Percentiles rank a stretch among this genome's conserved stretches.
These are phyloP conservation scores for Todiramphus saurophagus DNA, from an alignment of 2,113 vertebrate species.

Conservation along the genomic window DNA sequence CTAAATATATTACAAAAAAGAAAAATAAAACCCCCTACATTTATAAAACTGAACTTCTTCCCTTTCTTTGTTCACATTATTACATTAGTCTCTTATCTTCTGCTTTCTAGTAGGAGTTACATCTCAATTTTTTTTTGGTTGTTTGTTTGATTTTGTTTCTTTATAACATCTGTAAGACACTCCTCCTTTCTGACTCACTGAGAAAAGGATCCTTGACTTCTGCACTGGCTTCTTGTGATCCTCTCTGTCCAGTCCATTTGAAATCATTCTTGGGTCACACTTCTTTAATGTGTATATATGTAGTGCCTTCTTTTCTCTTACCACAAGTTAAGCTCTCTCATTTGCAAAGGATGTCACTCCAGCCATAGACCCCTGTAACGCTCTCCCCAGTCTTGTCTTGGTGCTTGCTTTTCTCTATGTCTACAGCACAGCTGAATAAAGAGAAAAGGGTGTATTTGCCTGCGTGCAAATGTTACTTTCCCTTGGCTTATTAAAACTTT, in stretches of 20 bases:
- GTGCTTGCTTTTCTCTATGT: neutral
- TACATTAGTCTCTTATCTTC: neutral
- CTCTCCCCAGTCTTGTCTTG: neutral
- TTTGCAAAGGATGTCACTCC: neutral
- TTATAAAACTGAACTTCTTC: neutral
- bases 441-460: neutral
- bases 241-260: neutral
- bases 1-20: neutral
- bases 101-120: neutral
- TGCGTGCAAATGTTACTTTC: neutral
- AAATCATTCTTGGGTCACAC: neutral
- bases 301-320: neutral
- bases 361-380: neutral
- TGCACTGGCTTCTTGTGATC: neutral
- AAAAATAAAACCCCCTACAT: neutral
- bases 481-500: neutral
- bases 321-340: neutral
- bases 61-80: neutral
- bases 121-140: neutral
- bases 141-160: neutral
- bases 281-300: neutral
- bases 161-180: neutral
- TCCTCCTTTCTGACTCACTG: neutral
- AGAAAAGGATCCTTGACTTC: neutral
- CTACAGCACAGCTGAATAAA: neutral